Evolutionary conservation across 1,140 invertebrate genomes (phyloP).

Genomic region (Drosophila trapezifrons): DNA sequence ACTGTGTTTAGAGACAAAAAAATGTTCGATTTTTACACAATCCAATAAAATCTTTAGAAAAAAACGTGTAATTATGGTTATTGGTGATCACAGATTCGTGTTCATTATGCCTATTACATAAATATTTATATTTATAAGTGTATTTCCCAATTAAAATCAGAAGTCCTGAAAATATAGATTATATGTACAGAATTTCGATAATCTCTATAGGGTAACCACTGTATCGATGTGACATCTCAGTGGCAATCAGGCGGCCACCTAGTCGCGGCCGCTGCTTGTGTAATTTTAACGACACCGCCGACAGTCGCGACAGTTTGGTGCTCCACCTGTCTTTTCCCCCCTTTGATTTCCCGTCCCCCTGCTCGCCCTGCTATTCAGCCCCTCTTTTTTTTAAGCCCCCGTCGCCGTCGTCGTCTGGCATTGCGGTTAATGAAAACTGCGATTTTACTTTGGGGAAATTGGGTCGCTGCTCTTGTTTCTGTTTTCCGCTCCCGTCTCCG

Average conservation of each 20-base stretch:
- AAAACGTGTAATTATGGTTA: too few relatives aligned
- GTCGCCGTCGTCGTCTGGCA: conserved; percentile 54
- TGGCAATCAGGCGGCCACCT: conserved; percentile 47
- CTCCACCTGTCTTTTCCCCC: conserved; percentile 8
- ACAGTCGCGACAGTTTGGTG: conserved; percentile 60
- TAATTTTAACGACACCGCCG: conserved; percentile 44
- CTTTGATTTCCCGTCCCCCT: too few relatives aligned
- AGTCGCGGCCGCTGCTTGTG: conserved; percentile 34
- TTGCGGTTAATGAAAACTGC: conserved; percentile 75
- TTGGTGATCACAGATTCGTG: too few relatives aligned
- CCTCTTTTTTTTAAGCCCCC: conserved; percentile 5
- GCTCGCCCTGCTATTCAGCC: background rate
- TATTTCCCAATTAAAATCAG: background rate
- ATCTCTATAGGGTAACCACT: conserved; percentile 9
- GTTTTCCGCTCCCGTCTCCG: conserved; percentile 27
- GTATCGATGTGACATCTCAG: conserved; percentile 44
- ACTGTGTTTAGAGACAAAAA: too few relatives aligned
- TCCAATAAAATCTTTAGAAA: too few relatives aligned
- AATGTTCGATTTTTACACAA: too few relatives aligned
- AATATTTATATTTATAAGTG: too few relatives aligned
- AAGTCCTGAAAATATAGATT: background rate
- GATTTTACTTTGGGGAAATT: conserved; percentile 74
- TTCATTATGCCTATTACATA: too few relatives aligned
- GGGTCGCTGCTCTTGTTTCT: conserved; percentile 63
- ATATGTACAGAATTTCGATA: too few relatives aligned